Percentiles rank a stretch among this genome's conserved stretches.
Conservation (phyloP, 2,888 invertebrate species). For the Agrilus mali region DNA sequence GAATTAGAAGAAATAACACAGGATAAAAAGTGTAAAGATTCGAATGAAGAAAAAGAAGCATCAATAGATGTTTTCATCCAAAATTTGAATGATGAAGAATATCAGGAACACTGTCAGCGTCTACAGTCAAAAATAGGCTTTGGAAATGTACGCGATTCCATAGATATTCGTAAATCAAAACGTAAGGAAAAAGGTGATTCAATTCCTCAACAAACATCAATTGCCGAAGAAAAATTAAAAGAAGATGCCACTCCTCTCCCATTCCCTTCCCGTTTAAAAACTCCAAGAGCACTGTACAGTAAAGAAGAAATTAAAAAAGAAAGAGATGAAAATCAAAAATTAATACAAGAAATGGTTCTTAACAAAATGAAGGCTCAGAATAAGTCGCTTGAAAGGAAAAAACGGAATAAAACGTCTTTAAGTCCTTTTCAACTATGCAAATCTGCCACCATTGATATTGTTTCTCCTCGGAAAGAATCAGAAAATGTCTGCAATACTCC, state of each 20-base stretch:
- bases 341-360: conserved; percentile 73
- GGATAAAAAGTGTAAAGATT: too few relatives aligned
- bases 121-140: conserved; percentile 57
- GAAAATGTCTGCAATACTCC: conserved; percentile 13
- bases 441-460: conserved; percentile 26
- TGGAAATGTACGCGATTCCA: conserved; percentile 54
- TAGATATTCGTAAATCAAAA: conserved; percentile 48
- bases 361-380: conserved; percentile 61
- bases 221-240: conserved; percentile 31
- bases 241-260: conserved; percentile 21
- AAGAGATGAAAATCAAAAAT: conserved; percentile 68
- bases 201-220: conserved; percentile 24
- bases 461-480: conserved; percentile 4
- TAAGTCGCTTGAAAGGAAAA: conserved; percentile 44
- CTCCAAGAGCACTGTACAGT: conserved; percentile 25
- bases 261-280: conserved; percentile 7
- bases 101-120: conserved; percentile 51
- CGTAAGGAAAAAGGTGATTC: conserved; percentile 27
- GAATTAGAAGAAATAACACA: too few relatives aligned
- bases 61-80: conserved; percentile 10
- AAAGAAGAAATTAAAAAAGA: conserved; percentile 65
- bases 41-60: conserved; percentile 10
- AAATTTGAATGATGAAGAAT: conserved; percentile 26
- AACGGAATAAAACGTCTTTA: conserved; percentile 39
- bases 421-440: conserved; percentile 28